These are phyloP conservation scores for Gonioctena quinquepunctata DNA, from an alignment of 1,140 invertebrate genomes.

Conservation along the genomic window DNA sequence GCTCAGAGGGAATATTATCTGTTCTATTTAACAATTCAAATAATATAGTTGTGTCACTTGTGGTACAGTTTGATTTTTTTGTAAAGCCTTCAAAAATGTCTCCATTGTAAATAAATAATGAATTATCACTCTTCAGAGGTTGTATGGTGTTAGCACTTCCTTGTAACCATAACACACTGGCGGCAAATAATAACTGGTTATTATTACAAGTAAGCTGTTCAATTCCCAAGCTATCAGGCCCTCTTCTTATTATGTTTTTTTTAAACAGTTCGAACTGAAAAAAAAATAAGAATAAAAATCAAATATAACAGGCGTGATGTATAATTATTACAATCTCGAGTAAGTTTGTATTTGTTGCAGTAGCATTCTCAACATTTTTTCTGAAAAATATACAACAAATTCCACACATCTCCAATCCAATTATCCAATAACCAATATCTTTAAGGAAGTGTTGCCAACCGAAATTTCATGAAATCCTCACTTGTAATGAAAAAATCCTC, in stretches of 20 bases:
- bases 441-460: neutral
- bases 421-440: neutral
- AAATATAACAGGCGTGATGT: neutral
- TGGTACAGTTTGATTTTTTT: constrained; percentile 34
- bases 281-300: constrained; percentile 13
- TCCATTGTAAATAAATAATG: constrained; percentile 79
- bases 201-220: constrained; percentile 59
- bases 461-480: neutral
- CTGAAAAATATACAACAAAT: constrained; percentile 51
- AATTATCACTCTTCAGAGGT: constrained; percentile 62
- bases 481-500: neutral
- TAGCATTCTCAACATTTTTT: constrained; percentile 13
- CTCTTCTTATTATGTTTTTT: constrained; percentile 55
- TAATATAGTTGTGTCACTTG: constrained; percentile 56
- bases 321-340: constrained; percentile 5
- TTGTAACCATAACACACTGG: constrained; percentile 73
- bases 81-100: constrained; percentile 69
- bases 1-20: constrained; percentile 55
- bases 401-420: constrained; percentile 52
- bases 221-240: constrained; percentile 56
- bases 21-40: constrained; percentile 50
- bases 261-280: constrained; percentile 55
- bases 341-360: constrained; percentile 15
- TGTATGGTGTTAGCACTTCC: constrained; percentile 62
- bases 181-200: constrained; percentile 67